Percentiles rank a stretch among this genome's conserved stretches.
Evolutionary conservation across 2,888 invertebrate genomes (phyloP).

Genomic region (Mongoloraphidia duomilia): DNA sequence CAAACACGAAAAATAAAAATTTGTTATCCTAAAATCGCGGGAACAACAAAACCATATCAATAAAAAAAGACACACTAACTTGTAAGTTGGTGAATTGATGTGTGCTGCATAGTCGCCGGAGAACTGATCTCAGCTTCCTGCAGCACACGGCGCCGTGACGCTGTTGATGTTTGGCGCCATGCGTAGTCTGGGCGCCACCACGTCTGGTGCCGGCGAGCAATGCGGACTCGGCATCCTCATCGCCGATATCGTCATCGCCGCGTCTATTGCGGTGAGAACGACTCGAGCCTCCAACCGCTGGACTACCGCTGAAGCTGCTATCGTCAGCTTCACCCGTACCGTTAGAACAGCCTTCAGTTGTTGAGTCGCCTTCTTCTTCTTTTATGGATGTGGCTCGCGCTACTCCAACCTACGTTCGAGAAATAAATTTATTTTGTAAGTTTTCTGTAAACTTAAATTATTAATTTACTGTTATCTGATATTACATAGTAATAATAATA

Average conservation of each 20-base stretch:
- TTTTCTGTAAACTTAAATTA: too few relatives aligned
- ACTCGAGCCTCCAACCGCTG: background rate
- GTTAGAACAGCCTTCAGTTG: slow-evolving; percentile 26
- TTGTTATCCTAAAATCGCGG: too few relatives aligned
- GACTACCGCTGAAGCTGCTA: slow-evolving; percentile 1
- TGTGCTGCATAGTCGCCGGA: slow-evolving; percentile 49
- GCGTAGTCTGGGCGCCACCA: background rate
- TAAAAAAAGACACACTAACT: slow-evolving; percentile 33
- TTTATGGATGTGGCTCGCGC: slow-evolving; percentile 27
- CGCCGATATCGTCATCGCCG: slow-evolving; percentile 19
- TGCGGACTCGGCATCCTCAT: slow-evolving; percentile 24
- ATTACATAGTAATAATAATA: too few relatives aligned
- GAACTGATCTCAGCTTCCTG: slow-evolving; percentile 31
- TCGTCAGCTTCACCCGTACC: background rate
- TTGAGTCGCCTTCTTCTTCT: slow-evolving; percentile 29
- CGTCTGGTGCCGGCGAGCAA: slow-evolving; percentile 19
- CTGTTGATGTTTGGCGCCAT: slow-evolving; percentile 13
- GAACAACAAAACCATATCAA: too few relatives aligned
- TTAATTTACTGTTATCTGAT: too few relatives aligned
- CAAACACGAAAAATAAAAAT: too few relatives aligned
- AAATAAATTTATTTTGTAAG: too few relatives aligned
- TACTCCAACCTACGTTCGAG: slow-evolving; percentile 23
- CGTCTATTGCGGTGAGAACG: too few relatives aligned
- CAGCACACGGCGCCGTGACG: slow-evolving; percentile 17
- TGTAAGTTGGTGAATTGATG: slow-evolving; percentile 69